Percentiles rank a stretch among this genome's conserved stretches.
Conservation (phyloP, 2,113 vertebrate species). For the Brachyistius frenatus region DNA sequence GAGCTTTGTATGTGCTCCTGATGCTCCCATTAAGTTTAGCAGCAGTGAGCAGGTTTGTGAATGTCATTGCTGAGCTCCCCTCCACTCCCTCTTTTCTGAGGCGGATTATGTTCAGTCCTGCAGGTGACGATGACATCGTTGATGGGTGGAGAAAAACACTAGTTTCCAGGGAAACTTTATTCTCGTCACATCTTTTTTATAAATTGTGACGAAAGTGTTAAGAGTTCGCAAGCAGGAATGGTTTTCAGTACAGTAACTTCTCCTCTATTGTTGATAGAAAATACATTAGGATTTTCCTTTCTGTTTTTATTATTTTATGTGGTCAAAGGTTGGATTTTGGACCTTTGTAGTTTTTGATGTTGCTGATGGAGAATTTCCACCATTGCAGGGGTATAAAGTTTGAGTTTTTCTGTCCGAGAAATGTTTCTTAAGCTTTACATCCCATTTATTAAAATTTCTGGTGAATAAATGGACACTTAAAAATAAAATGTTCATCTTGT, state of each 20-base stretch:
- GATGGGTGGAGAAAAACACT: neutral
- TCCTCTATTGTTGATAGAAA: neutral
- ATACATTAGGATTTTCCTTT: neutral
- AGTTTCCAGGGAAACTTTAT: neutral
- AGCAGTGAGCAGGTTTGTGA: slow-evolving; percentile 2
- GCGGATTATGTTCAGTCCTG: neutral
- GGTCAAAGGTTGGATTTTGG: neutral
- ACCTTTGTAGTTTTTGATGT: neutral
- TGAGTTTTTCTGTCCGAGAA: neutral
- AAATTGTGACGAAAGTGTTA: neutral
- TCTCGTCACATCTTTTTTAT: neutral
- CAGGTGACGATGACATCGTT: neutral
- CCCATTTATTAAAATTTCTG: no score
- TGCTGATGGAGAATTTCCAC: neutral
- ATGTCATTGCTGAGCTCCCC: neutral
- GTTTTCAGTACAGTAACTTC: neutral
- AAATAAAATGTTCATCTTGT: no score
- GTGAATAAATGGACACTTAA: no score
- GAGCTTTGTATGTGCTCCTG: neutral
- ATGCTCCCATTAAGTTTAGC: neutral
- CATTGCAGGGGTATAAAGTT: neutral
- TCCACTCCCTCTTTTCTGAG: slow-evolving; percentile 24
- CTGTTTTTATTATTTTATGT: neutral
- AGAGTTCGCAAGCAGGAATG: neutral
- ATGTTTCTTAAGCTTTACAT: neutral